Evolutionary conservation across 2,113 vertebrate genomes (phyloP), one percentile per base, ranked within the genome.

Genomic region (Arothron firmamentum): DNA sequence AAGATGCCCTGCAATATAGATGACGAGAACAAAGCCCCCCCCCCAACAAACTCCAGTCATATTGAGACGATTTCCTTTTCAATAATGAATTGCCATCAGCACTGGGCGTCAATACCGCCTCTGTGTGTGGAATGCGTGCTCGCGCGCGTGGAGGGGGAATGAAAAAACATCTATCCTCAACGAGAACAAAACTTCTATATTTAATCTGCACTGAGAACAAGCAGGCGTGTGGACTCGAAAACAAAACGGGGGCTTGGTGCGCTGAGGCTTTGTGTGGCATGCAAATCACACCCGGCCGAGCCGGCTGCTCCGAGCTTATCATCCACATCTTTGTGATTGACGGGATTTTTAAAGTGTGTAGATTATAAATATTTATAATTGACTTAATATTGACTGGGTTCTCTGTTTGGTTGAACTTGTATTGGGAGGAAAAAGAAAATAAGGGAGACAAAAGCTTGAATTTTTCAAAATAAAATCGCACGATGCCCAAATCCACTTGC

Each of bases 311-410:
- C 64, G 74, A 85, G 87, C 80, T 88, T 79, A 88, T 88, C 85
- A 82, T 38, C 84, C 78, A 79, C 85, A 85, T 89, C 85, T 85
- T 67, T 79, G 72, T 88, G 89, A 90, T 87, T 90, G 89, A 88
- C 90, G 89, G 90, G 77, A 83, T 88, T 88, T 89, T 87, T 84
- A 78, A 89, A 88, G 88, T 85, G 82, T 89, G 85, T 87, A 88
- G 88, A 90, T 91, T 90, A 91, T 91, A 90, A 90, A 90, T 91
- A 92, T 92, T 92, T 90, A 92, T 90, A 90, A 90, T 90, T 90
- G 88, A 88, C 87, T 90, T 90, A 88, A 90, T 91, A 90, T 90
- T 87, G 80, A 84, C 86, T 84, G 80, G 69, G 80, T 88, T 89
- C 81, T 87, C 82, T 85, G 78, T 86, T 86, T 86, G 76, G 75